Percentiles rank a stretch among this genome's conserved stretches.
phyloP scores from a whole-genome alignment of 2,113 vertebrate genomes.

The Eleginops maclovinus region DNA sequence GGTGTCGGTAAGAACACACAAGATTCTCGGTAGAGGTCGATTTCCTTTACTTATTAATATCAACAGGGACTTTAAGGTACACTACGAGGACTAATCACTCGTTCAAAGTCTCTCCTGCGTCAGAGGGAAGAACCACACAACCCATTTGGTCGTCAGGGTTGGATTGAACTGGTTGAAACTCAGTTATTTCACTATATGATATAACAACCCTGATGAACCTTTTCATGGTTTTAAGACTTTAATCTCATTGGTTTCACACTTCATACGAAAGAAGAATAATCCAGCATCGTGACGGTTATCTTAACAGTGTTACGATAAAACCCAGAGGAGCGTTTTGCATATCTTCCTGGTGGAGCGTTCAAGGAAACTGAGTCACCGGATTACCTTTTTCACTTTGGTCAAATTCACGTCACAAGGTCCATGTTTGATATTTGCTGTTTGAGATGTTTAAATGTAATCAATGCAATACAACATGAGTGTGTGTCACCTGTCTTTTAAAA shows the following conservation, averaged over 20 bases:
- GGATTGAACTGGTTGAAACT: no score
- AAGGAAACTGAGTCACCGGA: not conserved
- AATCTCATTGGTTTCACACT: not conserved
- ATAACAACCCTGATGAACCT: not conserved
- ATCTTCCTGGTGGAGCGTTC: not conserved
- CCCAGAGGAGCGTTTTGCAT: not conserved
- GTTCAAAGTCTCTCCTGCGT: no score
- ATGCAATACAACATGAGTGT: no score
- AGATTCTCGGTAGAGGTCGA: no score
- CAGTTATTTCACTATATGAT: no score
- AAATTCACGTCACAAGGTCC: not conserved
- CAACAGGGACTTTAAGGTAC: no score
- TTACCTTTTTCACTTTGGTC: not conserved
- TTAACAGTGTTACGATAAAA: not conserved
- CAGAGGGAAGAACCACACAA: no score
- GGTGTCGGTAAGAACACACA: no score
- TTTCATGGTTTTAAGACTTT: not conserved
- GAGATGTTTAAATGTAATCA: not conserved
- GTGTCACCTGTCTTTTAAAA: not conserved
- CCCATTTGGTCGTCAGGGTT: no score
- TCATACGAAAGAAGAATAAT: not conserved
- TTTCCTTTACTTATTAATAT: no score
- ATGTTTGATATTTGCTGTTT: not conserved
- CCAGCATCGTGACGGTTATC: not conserved
- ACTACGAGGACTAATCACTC: no score